phyloP scores from a whole-genome alignment of 2,113 vertebrate genomes.

The Sardina pilchardus region DNA sequence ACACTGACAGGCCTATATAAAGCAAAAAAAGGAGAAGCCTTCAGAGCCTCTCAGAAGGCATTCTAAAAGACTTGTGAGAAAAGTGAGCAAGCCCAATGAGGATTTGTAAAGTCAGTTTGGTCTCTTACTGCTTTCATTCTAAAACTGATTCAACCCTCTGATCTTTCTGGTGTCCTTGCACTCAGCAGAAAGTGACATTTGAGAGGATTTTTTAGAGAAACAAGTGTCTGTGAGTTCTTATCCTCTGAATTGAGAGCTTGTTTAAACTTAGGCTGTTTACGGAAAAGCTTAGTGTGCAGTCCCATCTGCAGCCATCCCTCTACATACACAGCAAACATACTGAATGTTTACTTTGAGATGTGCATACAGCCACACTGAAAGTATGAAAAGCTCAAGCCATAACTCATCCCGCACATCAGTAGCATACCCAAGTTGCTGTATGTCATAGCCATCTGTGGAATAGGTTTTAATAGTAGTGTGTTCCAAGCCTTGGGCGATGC shows the following conservation, averaged over 20 bases:
- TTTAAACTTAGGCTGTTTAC: neutral
- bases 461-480: neutral
- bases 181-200: neutral
- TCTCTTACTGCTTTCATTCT: neutral
- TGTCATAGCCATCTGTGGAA: neutral
- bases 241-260: neutral
- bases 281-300: neutral
- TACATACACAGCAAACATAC: neutral
- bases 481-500: neutral
- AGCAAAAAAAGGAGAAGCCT: neutral
- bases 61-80: neutral
- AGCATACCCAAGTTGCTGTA: neutral
- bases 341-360: neutral
- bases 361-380: neutral
- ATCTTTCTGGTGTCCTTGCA: neutral
- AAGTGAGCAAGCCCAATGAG: neutral
- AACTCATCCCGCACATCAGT: neutral
- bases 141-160: neutral
- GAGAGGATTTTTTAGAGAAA: neutral
- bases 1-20: neutral
- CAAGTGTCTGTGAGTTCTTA: neutral
- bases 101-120: neutral
- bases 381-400: neutral
- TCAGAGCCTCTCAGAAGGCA: neutral
- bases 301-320: neutral